Percentiles rank a stretch among this genome's conserved stretches.
Conservation (phyloP, 2,797 vertebrate species). For the Diceros bicornis region DNA sequence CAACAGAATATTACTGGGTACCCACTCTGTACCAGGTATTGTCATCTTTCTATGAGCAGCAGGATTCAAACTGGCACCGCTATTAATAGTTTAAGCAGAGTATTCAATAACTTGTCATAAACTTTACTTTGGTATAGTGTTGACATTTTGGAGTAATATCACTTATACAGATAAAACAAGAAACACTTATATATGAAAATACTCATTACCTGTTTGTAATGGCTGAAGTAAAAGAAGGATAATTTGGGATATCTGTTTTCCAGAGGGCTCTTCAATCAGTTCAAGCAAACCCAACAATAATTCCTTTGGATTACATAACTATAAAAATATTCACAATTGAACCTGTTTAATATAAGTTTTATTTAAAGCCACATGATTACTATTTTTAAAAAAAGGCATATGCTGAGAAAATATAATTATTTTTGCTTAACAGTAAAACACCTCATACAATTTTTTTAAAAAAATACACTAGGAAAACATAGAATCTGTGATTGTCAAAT, state of each 20-base stretch:
- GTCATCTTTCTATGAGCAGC: not conserved
- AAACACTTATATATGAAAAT: conserved; percentile 58
- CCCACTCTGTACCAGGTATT: not conserved
- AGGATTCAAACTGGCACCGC: conserved; percentile 4
- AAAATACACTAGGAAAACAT: not conserved
- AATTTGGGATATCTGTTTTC: conserved; percentile 91
- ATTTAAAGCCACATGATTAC: conserved; percentile 81
- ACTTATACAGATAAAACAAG: conserved; percentile 43
- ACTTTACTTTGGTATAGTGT: conserved; percentile 13
- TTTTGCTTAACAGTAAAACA: conserved; percentile 68
- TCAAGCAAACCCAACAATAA: conserved; percentile 96
- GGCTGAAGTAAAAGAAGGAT: conserved; percentile 94
- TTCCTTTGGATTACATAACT: conserved; percentile 98
- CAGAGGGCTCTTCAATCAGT: conserved; percentile 95
- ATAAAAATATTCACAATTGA: conserved; percentile 85
- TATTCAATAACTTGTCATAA: conserved; percentile 13
- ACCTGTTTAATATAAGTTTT: conserved; percentile 85
- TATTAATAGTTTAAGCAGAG: not conserved
- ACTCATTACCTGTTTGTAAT: conserved; percentile 94
- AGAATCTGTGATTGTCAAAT: not conserved
- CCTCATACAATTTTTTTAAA: not conserved
- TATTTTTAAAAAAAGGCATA: conserved; percentile 72
- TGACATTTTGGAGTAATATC: conserved; percentile 18
- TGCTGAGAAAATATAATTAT: conserved; percentile 66
- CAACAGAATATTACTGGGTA: conserved; percentile 10